phyloP scores from a whole-genome alignment of 2,888 invertebrate species.

The Melipona beecheii region DNA sequence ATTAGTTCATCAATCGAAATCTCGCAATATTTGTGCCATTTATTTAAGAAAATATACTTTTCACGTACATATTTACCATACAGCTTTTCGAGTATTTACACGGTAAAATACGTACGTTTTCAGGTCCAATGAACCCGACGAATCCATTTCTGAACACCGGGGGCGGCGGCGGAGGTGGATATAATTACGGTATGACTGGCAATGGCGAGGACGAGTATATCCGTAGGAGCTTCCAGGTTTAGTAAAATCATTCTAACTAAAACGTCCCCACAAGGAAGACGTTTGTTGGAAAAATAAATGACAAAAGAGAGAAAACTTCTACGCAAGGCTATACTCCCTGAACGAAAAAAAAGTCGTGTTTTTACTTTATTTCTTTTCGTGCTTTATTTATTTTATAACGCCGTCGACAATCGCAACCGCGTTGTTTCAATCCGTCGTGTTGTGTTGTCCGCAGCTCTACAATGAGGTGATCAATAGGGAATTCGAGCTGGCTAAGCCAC shows the following conservation, averaged over 20 bases:
- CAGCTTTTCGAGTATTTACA: background rate
- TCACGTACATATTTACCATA: too few species aligned
- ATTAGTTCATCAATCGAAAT: too few species aligned
- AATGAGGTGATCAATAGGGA: constrained; percentile 79
- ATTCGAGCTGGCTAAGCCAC: constrained; percentile 76
- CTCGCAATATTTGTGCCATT: too few species aligned
- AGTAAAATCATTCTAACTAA: constrained; percentile 71
- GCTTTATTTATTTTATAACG: background rate
- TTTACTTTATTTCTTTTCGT: constrained; percentile 36
- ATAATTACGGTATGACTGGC: constrained; percentile 79
- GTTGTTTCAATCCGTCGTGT: background rate
- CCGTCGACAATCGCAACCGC: too few species aligned
- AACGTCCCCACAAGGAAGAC: constrained; percentile 53
- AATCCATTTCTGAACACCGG: constrained; percentile 82
- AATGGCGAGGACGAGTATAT: constrained; percentile 82
- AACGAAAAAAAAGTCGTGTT: constrained; percentile 43
- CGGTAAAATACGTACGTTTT: background rate
- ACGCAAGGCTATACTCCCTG: constrained; percentile 67
- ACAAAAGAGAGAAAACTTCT: constrained; percentile 46
- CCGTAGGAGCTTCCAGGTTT: constrained; percentile 83
- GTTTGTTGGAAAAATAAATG: constrained; percentile 26
- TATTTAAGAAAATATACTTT: too few species aligned
- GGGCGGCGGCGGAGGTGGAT: constrained; percentile 75
- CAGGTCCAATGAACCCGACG: constrained; percentile 79
- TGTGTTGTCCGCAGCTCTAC: constrained; percentile 73